These are phyloP conservation scores for Calephelis nemesis DNA, from an alignment of 1,140 invertebrate genomes.

Conservation along the genomic window DNA sequence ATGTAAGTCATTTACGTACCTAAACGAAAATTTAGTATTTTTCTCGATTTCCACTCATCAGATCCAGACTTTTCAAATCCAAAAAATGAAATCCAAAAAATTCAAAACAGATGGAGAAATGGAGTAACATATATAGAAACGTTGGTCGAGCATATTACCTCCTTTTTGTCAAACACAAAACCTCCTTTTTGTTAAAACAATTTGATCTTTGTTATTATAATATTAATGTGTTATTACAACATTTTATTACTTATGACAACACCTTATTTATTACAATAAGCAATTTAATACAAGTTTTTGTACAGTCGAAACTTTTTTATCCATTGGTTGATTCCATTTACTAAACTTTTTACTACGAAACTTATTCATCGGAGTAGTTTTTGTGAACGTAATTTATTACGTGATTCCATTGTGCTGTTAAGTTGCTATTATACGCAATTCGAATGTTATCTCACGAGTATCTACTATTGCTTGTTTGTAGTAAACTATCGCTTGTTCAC, in stretches of 20 bases:
- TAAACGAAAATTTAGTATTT: too few relatives aligned
- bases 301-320: neutral
- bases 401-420: slow-evolving; percentile 44
- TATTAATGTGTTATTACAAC: too few relatives aligned
- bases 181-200: too few relatives aligned
- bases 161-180: too few relatives aligned
- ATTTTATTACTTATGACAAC: neutral
- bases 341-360: slow-evolving; percentile 14
- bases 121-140: too few relatives aligned
- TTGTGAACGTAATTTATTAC: slow-evolving; percentile 47
- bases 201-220: too few relatives aligned
- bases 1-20: too few relatives aligned
- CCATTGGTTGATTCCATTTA: neutral
- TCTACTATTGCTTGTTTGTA: neutral
- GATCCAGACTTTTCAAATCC: too few relatives aligned
- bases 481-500: neutral
- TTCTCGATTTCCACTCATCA: too few relatives aligned
- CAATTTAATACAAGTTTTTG: slow-evolving; percentile 11
- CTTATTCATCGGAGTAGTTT: slow-evolving; percentile 20
- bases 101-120: too few relatives aligned
- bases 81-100: too few relatives aligned
- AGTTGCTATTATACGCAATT: slow-evolving; percentile 35
- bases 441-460: slow-evolving; percentile 19
- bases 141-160: too few relatives aligned
- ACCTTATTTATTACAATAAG: slow-evolving; percentile 8